Base-by-base conservation (phyloP, 2,888 invertebrate species). In the Rhabditophanes sp. region DNA sequence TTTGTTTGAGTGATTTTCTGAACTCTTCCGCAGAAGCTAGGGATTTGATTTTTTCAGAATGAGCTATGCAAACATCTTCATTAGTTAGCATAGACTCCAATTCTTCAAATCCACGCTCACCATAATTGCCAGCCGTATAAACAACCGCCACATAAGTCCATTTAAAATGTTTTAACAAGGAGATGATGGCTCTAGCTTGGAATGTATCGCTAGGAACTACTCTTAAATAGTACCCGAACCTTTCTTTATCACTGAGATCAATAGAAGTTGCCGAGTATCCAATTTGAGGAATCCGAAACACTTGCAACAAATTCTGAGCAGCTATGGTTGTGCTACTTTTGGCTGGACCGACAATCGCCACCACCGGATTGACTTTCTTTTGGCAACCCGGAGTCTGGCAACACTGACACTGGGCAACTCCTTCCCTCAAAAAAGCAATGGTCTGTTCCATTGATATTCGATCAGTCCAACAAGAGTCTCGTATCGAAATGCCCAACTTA, bases 71-170 rank as follows among this genome's bases (percentile, higher is more conserved):
- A 29, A 80, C 75, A 32, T 75, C 74, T 18, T 70, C 31, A 17
- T 49, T 44, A 4, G 48, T 43, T 12, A 58, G 37, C n/a, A n/a
- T n/a, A 2, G 50, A 74, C 8, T 78, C 78, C 46, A 77, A 67
- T 57, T 76, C 76, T 19, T 76, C 73, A 66, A 80, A 80, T 29
- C 76, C 78, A 55, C 78, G 76, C 62, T 76, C 76, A 0, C 80
- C 80, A 66, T 80, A 80, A 68, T 77, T 79, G 78, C 79, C 79
- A 62, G 78, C 77, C 2, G 78, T 78, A 64, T 78, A 76, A 27
- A 78, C 75, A 12, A 76, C 76, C 25, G 78, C 78, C 24, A 80
- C 76, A 65, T 80, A 80, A 6, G 77, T 79, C 80, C 80, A 80
- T 66, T 78, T 78, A 67, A 75, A 75, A 40, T 72, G 69, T 40